Base-by-base conservation (phyloP, 2,797 vertebrate genomes). In the Sebastes minor region DNA sequence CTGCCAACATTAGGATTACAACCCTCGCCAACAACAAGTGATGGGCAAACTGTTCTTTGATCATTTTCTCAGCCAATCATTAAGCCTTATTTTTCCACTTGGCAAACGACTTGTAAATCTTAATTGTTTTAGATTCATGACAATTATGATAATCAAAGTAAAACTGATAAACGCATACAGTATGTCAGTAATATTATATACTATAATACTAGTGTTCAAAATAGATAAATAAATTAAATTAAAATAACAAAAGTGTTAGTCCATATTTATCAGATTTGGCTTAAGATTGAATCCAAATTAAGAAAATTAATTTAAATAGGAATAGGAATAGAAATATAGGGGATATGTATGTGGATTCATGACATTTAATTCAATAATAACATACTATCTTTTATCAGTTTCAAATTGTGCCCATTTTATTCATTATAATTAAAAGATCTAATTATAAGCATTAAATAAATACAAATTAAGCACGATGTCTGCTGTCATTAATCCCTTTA, bases 1-100 rank as follows among this genome's bases (percentile, higher is more conserved):
- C 85, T 90, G 91, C 90, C 90, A 94, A 89, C 78, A 82, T 76
- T 84, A 80, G 83, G 88, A 87, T 87, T 87, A 89, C 76, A 88
- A 65, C 71, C 72, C 60, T 23, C 49, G 92, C 92, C 92, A 93
- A 92, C 84, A 90, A 89, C 90, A 92, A 92, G 91, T 88, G 84
- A 89, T 86, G 82, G 84, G 88, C 87, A 93, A 92, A 93, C 92
- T 92, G 90, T 92, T 91, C 86, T 87, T 85, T 84, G 77, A 88
- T 89, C 70, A 42, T 87, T 88, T 91, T 86, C 79, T 88, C 87
- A 82, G 89, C 86, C 87, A 91, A 92, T 91, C 90, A 91, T 64
- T 78, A 62, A 87, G 78, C 80, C 76, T 83, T 86, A 68, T 86
- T 87, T 89, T 82, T 76, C 57, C 66, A 81, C 76, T 88, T 89